A percentile compares a stretch with the other conserved stretches of the same genome.
Evolutionary conservation across 2,888 invertebrate genomes (phyloP).

Genomic region (Seira musarum): DNA sequence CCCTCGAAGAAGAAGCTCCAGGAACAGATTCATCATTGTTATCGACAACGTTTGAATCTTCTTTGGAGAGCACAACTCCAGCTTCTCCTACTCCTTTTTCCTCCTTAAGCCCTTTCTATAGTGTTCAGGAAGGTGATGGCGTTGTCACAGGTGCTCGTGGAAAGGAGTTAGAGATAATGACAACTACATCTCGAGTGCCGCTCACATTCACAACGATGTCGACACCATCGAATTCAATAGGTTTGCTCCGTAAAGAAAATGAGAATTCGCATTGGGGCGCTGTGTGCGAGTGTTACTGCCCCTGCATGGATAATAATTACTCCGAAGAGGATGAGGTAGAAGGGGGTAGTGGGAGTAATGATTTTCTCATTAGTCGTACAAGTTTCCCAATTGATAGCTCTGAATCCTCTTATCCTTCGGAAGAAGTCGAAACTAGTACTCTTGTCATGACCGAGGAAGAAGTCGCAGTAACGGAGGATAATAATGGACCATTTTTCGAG

Average conservation of each 20-base stretch:
- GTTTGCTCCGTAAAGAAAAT: background rate
- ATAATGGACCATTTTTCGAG: background rate
- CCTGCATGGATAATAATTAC: slow-evolving; percentile 58
- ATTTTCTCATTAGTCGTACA: slow-evolving; percentile 10
- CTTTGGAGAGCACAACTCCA: background rate
- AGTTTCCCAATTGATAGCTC: slow-evolving; percentile 1
- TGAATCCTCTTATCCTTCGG: background rate
- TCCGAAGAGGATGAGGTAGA: slow-evolving; percentile 30
- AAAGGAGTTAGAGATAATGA: background rate
- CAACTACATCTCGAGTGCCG: background rate
- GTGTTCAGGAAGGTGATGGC: background rate
- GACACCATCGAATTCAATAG: background rate
- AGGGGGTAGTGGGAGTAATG: background rate
- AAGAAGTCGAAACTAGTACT: background rate
- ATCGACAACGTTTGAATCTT: slow-evolving; percentile 13
- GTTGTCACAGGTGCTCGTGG: slow-evolving; percentile 22
- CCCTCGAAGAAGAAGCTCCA: background rate
- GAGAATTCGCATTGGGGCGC: slow-evolving; percentile 52
- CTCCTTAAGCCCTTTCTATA: background rate
- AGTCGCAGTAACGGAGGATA: background rate
- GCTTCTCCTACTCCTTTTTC: slow-evolving; percentile 11
- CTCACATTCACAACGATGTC: background rate
- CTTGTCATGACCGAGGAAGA: background rate
- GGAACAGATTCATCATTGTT: slow-evolving; percentile 42
- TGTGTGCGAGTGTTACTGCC: slow-evolving; percentile 66